Percentiles rank a stretch among this genome's conserved stretches.
Evolutionary conservation across 1,140 invertebrate genomes (phyloP).

Genomic region (Procambarus virginalis): DNA sequence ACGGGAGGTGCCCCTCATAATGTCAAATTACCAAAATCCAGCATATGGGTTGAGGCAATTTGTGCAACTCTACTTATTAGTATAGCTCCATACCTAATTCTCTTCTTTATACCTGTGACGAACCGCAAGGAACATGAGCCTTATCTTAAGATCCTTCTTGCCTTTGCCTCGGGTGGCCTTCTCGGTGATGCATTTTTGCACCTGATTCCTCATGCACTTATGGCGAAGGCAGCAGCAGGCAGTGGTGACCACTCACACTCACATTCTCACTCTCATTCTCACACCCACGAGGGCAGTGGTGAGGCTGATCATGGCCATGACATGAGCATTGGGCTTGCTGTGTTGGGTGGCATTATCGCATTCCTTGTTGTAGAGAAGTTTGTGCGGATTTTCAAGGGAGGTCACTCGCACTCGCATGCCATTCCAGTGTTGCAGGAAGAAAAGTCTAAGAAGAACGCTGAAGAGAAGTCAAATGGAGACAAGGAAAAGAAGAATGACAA

Average conservation of each 20-base stretch:
- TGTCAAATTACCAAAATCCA: slow-evolving; percentile 44
- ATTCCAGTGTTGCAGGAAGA: slow-evolving; percentile 74
- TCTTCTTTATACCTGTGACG: slow-evolving; percentile 94
- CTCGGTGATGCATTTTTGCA: slow-evolving; percentile 97
- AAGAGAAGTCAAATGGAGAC: slow-evolving; percentile 7
- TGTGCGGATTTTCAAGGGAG: slow-evolving; percentile 90
- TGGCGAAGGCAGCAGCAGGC: slow-evolving; percentile 76
- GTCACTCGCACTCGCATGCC: slow-evolving; percentile 78
- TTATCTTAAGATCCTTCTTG: slow-evolving; percentile 90
- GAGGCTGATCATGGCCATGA: slow-evolving; percentile 81
- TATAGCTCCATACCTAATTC: slow-evolving; percentile 92
- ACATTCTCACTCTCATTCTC: slow-evolving; percentile 76
- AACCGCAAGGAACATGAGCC: slow-evolving; percentile 88
- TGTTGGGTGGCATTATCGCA: slow-evolving; percentile 90
- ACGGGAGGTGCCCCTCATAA: background rate
- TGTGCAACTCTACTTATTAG: slow-evolving; percentile 94
- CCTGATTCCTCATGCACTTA: slow-evolving; percentile 94
- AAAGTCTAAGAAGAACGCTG: slow-evolving; percentile 74
- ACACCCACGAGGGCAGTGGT: slow-evolving; percentile 76
- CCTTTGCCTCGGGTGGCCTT: slow-evolving; percentile 95
- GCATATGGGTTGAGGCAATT: slow-evolving; percentile 87
- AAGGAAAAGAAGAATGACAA: slow-evolving; percentile 37
- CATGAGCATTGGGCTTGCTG: slow-evolving; percentile 90
- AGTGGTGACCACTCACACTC: slow-evolving; percentile 77
- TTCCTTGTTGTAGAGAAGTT: slow-evolving; percentile 95